Percentiles rank a stretch among this genome's conserved stretches.
Evolutionary conservation across 30 jellyfish, hydroid and myxozoan genomes (phyloP).

Genomic region (Aurelia aurita complex sp. Pacific): DNA sequence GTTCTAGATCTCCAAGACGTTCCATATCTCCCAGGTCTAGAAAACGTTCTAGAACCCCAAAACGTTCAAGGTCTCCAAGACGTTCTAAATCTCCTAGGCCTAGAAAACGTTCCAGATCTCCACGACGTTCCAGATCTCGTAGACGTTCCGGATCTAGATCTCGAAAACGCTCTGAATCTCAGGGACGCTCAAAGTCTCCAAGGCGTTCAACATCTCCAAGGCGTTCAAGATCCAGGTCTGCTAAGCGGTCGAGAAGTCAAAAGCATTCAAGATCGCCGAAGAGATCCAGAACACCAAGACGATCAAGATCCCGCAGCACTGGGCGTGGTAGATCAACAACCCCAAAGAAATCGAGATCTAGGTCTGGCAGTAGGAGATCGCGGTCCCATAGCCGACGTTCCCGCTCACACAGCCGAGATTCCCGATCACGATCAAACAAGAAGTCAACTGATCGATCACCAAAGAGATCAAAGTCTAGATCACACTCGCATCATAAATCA

Average conservation of each 20-base stretch:
- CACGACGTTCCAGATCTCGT: slow-evolving; percentile 34
- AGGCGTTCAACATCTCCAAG: slow-evolving; percentile 36
- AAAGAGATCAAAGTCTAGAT: slow-evolving; percentile 29
- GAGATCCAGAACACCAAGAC: slow-evolving; percentile 29
- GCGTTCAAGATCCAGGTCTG: slow-evolving; percentile 49
- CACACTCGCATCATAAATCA: slow-evolving; percentile 29
- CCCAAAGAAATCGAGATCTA: slow-evolving; percentile 21
- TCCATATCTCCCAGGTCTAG: slow-evolving; percentile 23
- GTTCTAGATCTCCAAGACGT: slow-evolving; percentile 47
- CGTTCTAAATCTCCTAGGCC: slow-evolving; percentile 57
- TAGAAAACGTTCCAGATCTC: slow-evolving; percentile 41
- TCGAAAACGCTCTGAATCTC: slow-evolving; percentile 25
- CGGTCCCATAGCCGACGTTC: neutral
- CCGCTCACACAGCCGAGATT: slow-evolving; percentile 5
- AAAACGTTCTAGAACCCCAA: slow-evolving; percentile 27
- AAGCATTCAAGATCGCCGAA: slow-evolving; percentile 9
- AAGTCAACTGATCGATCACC: slow-evolving; percentile 11
- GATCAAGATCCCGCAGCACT: slow-evolving; percentile 48
- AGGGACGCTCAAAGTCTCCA: slow-evolving; percentile 28
- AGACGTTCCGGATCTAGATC: slow-evolving; percentile 34
- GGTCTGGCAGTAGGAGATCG: slow-evolving; percentile 2
- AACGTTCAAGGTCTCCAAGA: slow-evolving; percentile 55
- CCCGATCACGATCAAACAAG: slow-evolving; percentile 9
- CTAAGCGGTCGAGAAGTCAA: slow-evolving; percentile 32
- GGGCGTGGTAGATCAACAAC: neutral